These are phyloP conservation scores for Corythornis cristatus DNA, from an alignment of 2,113 vertebrate species.

Conservation along the genomic window DNA sequence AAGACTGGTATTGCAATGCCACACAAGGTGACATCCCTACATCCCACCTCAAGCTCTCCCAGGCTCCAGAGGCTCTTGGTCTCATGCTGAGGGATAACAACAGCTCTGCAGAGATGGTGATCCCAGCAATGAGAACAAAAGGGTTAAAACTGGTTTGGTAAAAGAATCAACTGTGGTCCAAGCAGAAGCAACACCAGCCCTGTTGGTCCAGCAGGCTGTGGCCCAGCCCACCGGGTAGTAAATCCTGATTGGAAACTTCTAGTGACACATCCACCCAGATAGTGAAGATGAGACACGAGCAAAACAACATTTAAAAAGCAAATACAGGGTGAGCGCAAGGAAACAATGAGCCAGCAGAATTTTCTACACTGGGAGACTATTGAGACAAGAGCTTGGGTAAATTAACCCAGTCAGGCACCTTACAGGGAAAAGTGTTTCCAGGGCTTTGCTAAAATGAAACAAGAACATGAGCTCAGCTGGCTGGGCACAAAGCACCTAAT, in stretches of 20 bases:
- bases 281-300: background rate
- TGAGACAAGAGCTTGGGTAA: background rate
- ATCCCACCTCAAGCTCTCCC: background rate
- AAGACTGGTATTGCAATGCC: background rate
- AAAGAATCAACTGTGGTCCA: background rate
- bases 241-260: background rate
- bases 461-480: background rate
- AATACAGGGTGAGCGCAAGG: background rate
- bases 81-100: background rate
- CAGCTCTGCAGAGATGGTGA: background rate
- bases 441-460: background rate
- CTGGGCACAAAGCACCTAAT: background rate
- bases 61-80: background rate
- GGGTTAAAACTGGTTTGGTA: background rate
- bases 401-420: background rate
- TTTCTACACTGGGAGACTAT: background rate
- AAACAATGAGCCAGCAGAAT: background rate
- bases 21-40: rapidly evolving
- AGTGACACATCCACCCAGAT: background rate
- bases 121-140: rapidly evolving
- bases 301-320: background rate
- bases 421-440: background rate
- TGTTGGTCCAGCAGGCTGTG: background rate
- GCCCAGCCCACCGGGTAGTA: background rate
- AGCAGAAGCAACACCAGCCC: background rate